Evolutionary conservation across 2,113 vertebrate genomes (phyloP).

Genomic region (Rafetus swinhoei): DNA sequence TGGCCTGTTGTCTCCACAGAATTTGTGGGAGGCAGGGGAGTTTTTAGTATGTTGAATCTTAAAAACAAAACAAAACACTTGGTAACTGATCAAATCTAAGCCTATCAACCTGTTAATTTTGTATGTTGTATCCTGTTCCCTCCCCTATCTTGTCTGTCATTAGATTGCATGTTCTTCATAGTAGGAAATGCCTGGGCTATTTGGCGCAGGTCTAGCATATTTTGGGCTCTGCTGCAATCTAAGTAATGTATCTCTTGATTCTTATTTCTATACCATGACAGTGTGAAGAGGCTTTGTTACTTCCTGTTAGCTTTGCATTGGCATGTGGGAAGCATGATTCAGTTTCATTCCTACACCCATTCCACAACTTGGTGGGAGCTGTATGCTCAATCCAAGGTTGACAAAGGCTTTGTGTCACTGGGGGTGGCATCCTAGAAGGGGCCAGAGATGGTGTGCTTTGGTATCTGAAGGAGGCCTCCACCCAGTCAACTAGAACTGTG

Average conservation of each 20-base stretch:
- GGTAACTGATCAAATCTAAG: not conserved
- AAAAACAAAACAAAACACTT: not conserved
- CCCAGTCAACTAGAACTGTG: not conserved
- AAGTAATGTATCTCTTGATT: not conserved
- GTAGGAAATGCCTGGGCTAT: not conserved
- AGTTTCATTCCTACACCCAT: not conserved
- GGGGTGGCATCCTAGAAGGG: not conserved
- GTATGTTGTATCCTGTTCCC: not conserved
- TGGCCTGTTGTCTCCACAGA: not conserved
- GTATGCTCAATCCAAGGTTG: not conserved
- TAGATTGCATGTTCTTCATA: not conserved
- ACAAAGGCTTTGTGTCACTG: not conserved
- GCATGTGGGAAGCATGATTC: not conserved
- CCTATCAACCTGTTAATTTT: not conserved
- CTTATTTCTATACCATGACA: not conserved
- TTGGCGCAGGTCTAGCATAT: not conserved
- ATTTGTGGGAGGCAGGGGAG: not conserved
- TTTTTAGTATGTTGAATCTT: not conserved
- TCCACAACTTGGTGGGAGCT: not conserved
- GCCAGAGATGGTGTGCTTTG: not conserved
- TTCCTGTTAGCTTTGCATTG: not conserved
- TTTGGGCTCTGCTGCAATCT: not conserved
- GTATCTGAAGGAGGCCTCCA: not conserved
- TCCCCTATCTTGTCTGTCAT: not conserved
- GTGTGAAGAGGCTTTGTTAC: conserved; percentile 4